phyloP scores from a whole-genome alignment of 2,888 invertebrate species.

The Sclerodermus sp. region DNA sequence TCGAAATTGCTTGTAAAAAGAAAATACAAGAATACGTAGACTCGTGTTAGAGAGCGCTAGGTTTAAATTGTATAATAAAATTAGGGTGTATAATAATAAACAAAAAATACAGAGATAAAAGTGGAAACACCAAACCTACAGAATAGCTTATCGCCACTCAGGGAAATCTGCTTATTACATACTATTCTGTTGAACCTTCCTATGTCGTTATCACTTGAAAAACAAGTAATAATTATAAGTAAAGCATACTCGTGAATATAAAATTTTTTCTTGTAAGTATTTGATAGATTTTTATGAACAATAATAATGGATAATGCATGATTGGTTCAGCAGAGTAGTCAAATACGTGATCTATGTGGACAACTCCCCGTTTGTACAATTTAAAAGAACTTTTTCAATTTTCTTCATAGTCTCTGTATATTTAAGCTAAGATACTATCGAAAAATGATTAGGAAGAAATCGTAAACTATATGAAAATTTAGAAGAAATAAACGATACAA shows the following conservation, averaged over 20 bases:
- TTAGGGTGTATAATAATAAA: constrained; percentile 13
- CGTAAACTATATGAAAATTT: constrained; percentile 5
- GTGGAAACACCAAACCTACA: constrained; percentile 26
- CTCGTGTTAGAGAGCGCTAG: constrained; percentile 4
- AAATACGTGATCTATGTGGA: no score
- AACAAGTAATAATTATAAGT: background rate
- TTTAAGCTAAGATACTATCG: constrained; percentile 16
- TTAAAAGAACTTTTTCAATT: constrained; percentile 30
- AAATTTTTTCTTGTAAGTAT: no score
- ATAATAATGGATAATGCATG: no score
- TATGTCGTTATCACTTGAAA: no score
- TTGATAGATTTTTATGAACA: no score
- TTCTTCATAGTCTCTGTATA: constrained; percentile 25
- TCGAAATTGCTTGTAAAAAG: background rate
- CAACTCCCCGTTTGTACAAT: constrained; percentile 17
- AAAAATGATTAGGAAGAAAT: constrained; percentile 11
- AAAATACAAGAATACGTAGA: background rate
- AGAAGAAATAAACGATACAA: constrained; percentile 3
- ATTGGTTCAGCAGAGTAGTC: no score
- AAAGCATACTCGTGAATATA: background rate
- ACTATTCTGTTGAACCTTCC: constrained; percentile 25
- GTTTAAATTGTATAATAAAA: constrained; percentile 17
- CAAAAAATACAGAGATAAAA: constrained; percentile 12
- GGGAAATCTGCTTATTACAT: constrained; percentile 35
- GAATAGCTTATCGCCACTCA: constrained; percentile 37